Conservation (phyloP, 2,113 vertebrate species). For the Chionis minor region DNA sequence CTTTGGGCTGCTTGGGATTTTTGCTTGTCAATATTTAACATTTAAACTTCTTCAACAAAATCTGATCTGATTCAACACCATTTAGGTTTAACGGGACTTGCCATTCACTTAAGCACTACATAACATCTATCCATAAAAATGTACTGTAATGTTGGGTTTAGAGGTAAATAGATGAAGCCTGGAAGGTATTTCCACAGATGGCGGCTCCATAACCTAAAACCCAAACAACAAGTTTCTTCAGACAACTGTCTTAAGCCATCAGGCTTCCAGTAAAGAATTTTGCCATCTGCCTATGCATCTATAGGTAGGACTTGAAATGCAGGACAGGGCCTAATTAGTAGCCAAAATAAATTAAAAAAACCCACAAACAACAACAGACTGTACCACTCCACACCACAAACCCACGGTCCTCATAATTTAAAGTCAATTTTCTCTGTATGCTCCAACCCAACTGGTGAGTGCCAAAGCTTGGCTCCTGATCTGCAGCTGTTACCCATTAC, state of each 20-base stretch:
- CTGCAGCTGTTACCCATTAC: background rate
- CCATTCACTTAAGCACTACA: background rate
- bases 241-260: background rate
- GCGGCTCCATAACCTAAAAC: background rate
- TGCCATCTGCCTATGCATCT: background rate
- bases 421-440: background rate
- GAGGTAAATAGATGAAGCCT: background rate
- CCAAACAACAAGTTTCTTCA: background rate
- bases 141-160: background rate
- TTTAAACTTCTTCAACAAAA: background rate
- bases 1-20: background rate
- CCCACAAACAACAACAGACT: background rate
- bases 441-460: background rate
- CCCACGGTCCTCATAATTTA: background rate
- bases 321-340: background rate
- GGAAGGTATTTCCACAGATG: background rate
- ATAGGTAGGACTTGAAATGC: background rate
- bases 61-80: background rate
- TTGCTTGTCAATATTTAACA: background rate
- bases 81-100: background rate
- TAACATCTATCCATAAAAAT: background rate
- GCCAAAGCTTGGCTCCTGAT: background rate
- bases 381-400: background rate
- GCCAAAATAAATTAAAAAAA: background rate
- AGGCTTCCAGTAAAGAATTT: background rate